phyloP scores from a whole-genome alignment of 2,113 vertebrate genomes.

The Machaerirhynchus nigripectus region DNA sequence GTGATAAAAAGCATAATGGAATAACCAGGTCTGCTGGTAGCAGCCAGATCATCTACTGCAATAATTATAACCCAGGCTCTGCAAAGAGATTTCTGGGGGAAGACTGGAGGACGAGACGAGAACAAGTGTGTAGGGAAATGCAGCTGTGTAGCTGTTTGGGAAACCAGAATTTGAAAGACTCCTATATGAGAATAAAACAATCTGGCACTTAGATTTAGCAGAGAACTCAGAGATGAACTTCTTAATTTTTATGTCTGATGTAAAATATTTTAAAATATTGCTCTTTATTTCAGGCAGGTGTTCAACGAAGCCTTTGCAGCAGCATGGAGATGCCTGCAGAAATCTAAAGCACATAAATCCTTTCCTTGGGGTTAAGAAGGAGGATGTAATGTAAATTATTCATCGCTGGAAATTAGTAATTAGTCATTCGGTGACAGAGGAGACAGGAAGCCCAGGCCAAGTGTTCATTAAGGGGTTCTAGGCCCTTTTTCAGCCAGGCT shows the following conservation, averaged over 20 bases:
- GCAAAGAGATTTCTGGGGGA: neutral
- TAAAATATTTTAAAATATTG: neutral
- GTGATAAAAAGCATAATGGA: neutral
- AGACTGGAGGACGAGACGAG: neutral
- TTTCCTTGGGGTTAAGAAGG: constrained; percentile 5
- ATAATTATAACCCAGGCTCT: neutral
- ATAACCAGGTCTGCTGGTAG: neutral
- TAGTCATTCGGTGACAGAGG: constrained; percentile 33
- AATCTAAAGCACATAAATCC: neutral
- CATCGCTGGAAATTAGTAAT: constrained; percentile 53
- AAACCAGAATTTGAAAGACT: neutral
- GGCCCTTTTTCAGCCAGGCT: neutral
- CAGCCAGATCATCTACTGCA: neutral
- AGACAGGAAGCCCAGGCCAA: constrained; percentile 21
- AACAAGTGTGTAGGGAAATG: neutral
- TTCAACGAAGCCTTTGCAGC: neutral
- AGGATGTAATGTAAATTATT: constrained; percentile 48
- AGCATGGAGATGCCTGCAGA: neutral
- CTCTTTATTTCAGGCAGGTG: neutral
- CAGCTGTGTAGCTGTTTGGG: neutral
- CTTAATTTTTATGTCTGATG: neutral
- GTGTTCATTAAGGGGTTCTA: neutral
- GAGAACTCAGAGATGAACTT: neutral
- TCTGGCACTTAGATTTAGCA: neutral
- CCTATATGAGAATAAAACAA: neutral